These are phyloP conservation scores for Drosophila yooni DNA, from an alignment of 2,888 invertebrate genomes.

Conservation along the genomic window DNA sequence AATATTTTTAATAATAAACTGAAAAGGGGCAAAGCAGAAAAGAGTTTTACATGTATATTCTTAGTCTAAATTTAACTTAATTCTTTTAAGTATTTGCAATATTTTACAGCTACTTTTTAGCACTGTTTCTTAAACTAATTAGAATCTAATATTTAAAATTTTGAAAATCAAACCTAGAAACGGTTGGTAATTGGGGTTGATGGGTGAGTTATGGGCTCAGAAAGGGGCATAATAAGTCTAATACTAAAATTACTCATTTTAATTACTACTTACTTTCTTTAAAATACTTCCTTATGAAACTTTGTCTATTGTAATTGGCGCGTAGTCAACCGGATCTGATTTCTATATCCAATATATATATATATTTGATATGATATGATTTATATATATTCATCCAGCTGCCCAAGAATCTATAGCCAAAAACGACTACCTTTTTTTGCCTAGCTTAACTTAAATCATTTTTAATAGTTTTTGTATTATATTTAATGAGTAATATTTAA, in stretches of 20 bases:
- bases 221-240: not conserved
- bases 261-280: not conserved
- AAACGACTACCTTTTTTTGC: too few relatives aligned
- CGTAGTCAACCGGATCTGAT: not conserved
- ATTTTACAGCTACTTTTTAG: not conserved
- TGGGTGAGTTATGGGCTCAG: not conserved
- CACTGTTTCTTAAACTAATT: not conserved
- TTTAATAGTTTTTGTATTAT: not conserved
- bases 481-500: not conserved
- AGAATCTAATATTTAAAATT: not conserved
- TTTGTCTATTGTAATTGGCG: not conserved
- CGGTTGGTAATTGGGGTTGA: not conserved
- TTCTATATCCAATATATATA: not conserved
- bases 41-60: not conserved
- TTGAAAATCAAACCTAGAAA: not conserved
- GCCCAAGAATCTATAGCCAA: not conserved
- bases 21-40: not conserved
- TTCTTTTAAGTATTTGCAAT: not conserved
- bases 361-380: too few relatives aligned
- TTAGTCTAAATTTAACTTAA: not conserved
- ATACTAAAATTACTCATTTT: not conserved
- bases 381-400: not conserved
- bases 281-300: not conserved
- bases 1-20: not conserved
- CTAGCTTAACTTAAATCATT: not conserved